Evolutionary conservation across 2,888 invertebrate species (phyloP).

Genomic region (Eristalis pertinax): DNA sequence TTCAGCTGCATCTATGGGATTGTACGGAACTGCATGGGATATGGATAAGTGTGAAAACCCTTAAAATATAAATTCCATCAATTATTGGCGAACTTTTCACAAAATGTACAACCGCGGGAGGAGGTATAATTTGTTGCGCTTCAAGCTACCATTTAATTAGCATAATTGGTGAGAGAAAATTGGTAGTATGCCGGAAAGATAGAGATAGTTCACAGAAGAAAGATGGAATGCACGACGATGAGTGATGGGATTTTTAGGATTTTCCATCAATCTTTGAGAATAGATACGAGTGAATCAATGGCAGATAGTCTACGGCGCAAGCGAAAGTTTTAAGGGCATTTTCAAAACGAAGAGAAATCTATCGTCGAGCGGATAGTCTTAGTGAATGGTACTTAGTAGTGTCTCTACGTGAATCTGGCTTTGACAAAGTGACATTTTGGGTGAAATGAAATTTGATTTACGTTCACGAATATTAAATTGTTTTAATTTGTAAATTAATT

Average conservation of each 20-base stretch:
- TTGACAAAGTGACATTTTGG: too few species aligned
- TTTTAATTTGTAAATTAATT: too few species aligned
- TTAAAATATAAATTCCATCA: not conserved
- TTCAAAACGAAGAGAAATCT: not conserved
- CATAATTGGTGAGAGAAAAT: conserved; percentile 46
- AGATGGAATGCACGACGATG: conserved; percentile 14
- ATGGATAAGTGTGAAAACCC: conserved; percentile 7
- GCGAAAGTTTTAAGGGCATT: not conserved
- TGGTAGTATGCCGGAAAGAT: not conserved
- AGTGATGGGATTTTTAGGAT: conserved; percentile 2
- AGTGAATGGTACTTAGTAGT: too few species aligned
- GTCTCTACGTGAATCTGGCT: too few species aligned
- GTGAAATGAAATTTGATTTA: too few species aligned
- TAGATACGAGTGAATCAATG: not conserved
- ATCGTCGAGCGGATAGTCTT: too few species aligned
- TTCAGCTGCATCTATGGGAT: not conserved
- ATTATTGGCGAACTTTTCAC: conserved; percentile 3
- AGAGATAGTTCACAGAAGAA: conserved; percentile 5
- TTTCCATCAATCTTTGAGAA: conserved; percentile 9
- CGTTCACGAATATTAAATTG: too few species aligned
- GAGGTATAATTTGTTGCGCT: conserved; percentile 36
- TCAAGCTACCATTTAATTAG: conserved; percentile 56
- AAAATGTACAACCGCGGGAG: not conserved
- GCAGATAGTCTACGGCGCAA: not conserved
- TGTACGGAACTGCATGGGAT: not conserved